Conservation (phyloP, 2,888 invertebrate species). For the Tachina grossa region DNA sequence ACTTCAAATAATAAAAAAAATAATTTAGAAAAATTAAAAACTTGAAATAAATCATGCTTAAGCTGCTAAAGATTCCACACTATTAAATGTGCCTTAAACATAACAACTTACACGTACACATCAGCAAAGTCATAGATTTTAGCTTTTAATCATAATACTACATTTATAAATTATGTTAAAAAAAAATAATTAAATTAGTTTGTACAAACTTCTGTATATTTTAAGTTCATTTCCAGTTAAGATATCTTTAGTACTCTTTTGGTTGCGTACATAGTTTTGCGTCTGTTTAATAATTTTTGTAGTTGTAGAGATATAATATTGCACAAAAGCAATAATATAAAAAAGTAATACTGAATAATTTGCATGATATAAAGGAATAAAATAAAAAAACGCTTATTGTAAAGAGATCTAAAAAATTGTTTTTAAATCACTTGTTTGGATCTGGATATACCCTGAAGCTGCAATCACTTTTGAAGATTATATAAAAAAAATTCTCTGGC, state of each 20-base stretch:
- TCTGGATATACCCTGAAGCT: no score
- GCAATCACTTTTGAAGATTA: no score
- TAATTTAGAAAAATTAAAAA: background rate
- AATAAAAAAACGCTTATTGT: background rate
- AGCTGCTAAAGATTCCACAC: constrained; percentile 51
- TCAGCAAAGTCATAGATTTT: constrained; percentile 30
- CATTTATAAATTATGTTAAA: background rate
- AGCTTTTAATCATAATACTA: background rate
- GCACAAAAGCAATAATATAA: background rate
- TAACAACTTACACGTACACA: constrained; percentile 29
- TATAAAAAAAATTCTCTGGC: no score
- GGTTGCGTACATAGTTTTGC: background rate
- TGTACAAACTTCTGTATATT: background rate
- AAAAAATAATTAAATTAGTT: constrained; percentile 9
- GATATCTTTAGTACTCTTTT: background rate
- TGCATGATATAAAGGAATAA: background rate
- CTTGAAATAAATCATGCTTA: constrained; percentile 1
- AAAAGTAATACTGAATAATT: background rate
- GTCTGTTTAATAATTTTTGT: background rate
- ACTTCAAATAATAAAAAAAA: constrained; percentile 16
- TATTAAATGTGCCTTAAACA: constrained; percentile 64
- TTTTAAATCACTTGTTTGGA: no score
- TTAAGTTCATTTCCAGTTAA: background rate
- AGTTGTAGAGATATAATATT: background rate
- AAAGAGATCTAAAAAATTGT: background rate